Conservation (phyloP, 2,888 invertebrate species). For the Agrochola lychnidis region DNA sequence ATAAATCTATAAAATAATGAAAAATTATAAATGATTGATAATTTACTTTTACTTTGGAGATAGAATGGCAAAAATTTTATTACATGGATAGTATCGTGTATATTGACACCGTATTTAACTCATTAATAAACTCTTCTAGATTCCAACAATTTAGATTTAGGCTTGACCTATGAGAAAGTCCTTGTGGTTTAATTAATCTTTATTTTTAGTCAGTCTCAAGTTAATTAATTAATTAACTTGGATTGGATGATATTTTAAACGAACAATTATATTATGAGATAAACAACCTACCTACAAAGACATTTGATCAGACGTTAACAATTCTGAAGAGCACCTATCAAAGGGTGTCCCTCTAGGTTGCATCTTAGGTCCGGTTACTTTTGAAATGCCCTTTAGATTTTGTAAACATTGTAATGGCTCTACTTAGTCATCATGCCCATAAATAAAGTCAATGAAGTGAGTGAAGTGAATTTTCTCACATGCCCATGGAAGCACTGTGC, state of each 20-base stretch:
- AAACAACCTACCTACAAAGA: not conserved
- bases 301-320: not conserved
- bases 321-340: too few species aligned
- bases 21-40: not conserved
- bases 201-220: not conserved
- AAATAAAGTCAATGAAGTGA: not conserved
- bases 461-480: too few species aligned
- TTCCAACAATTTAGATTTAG: not conserved
- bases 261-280: not conserved
- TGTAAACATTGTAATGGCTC: not conserved
- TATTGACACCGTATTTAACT: not conserved
- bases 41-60: not conserved
- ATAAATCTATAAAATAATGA: not conserved
- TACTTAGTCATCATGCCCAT: not conserved
- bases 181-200: not conserved
- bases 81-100: not conserved
- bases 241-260: not conserved
- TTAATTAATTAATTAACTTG: not conserved
- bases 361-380: slow-evolving; percentile 14
- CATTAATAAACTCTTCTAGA: not conserved
- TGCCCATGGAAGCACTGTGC: slow-evolving; percentile 6
- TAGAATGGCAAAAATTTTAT: too few species aligned
- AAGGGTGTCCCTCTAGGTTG: slow-evolving; percentile 19
- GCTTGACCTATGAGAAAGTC: not conserved
- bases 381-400: not conserved